Base-by-base conservation (phyloP, 2,888 invertebrate species). In the Melanargia galathea region DNA sequence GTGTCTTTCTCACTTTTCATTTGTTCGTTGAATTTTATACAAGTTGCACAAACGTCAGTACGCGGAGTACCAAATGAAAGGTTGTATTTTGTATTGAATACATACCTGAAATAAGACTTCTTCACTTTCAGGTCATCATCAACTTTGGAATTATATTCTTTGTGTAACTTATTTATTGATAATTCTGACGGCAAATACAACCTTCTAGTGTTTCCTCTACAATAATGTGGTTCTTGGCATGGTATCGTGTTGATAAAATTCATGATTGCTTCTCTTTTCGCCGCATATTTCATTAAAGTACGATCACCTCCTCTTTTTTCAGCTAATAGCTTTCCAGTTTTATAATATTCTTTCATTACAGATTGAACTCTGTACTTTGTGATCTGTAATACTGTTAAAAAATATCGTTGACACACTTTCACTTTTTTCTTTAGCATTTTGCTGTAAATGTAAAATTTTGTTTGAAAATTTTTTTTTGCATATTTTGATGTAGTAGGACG, bases 221-320 rank as follows among this genome's bases (percentile, higher is more conserved):
- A 48, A 10, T 48, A 48, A 48, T 48, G 46, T 48, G 46, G 46
- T 22, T 46, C 46, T 22, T 48, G n/a, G 16, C 46, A 48, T 22
- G 13, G 5, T 13, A 48, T 11, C 16, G 13, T 48, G 20, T 22
- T 38, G 13, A 38, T 38, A 38, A 38, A 38, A 38, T 38, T 38
- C 35, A 38, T 38, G 35, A 38, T 38, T 3, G 35, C 35, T 3
- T 13, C 13, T 38, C 13, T 38, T 38, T n/a, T 38, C 11, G 13
- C 11, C 13, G 46, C 22, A 48, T 48, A 8, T 24, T 48, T 48
- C n/a, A 16, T 13, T 22, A 22, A 48, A 48, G 16, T 16, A 24
- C 16, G 46, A 22, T 22, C 46, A 13, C 46, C 46, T 11, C 46
- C 46, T 22, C 46, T 7, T 48, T 48, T 48, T 16, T 48, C 46